Base-by-base conservation (phyloP, 2,888 invertebrate species). In the Scaptomyza tumidula region DNA sequence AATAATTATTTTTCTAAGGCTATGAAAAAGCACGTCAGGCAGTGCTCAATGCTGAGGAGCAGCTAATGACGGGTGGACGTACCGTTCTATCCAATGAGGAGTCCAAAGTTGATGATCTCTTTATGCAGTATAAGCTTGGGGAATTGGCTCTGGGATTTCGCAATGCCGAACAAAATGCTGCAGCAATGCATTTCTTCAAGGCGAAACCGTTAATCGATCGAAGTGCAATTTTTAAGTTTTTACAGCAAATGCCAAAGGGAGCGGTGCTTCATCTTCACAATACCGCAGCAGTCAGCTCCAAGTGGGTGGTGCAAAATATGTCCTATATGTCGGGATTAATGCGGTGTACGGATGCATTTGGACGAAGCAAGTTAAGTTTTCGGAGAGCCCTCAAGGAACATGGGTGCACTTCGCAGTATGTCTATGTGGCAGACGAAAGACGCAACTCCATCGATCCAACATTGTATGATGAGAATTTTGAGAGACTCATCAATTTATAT, bases 211-310 rank as follows among this genome's bases (percentile, higher is more conserved):
- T 92, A 1, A 94, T 95, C 16, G 93, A 94, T 27, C 83, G 91
- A 6, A 94, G 94, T 0, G 83, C 91, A 37, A 93, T 95, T 0
- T 95, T 93, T 72, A 82, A 93, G 52, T 91, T 95, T 5, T 92
- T 95, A 5, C 91, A 92, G 55, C 90, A 90, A 60, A 91, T 95
- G 91, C 95, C 95, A 0, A 95, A 92, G 44, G 92, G 94, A 3
- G 93, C 93, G 0, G 91, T 93, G 0, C 90, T 95, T 0, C 95
- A 95, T 79, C 89, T 92, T 0, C 94, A 95, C 77, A 92, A 93
- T 57, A 90, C 93, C 0, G 93, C 94, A 0, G 88, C 93, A 0
- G 93, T 92, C 0, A 93, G 93, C 0, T 90, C 92, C 0, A 93
- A 93, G 29, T 94, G 92, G 88, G 79, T 94, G 5, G 92, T 93